Base-by-base conservation (phyloP, 2,113 vertebrate genomes). In the Peromyscus polionotus region DNA sequence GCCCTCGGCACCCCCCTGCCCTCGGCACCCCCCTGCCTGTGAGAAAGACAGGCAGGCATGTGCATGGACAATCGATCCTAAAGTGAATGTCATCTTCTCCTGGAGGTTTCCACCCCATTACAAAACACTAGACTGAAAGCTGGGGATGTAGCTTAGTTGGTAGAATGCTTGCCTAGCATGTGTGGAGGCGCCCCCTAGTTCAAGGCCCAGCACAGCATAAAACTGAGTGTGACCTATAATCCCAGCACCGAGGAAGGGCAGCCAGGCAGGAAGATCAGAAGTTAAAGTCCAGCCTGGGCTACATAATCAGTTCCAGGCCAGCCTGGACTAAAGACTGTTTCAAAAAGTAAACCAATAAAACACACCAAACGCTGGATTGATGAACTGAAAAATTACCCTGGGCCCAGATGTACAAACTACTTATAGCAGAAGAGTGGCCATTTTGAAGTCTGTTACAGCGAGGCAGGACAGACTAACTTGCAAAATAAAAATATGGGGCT, bases 331-430 rank as follows among this genome's bases (percentile, higher is more conserved):
- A 85, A 85, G 24, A 45, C 81, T 45, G 59, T 31, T 65, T 85
- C 59, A 85, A 85, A 83, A 85, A 45, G 24, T 45, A 65, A 85
- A 85, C 39, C 59, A 42, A 63, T n/a, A 63, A 63, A 84, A 84
- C 8, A 8, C n/a, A 63, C 24, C 42, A 20, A 88, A 90, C 10
- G 9, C 68, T 26, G 67, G 11, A 48, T 7, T 42, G 42, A 86
- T 45, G 75, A 90, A 67, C 2, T 68, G 72, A 79, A 45, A 80
- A 77, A 59, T 28, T 1, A 72, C 14, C 36, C 68, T n/a, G 92
- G 59, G 24, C 31, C 36, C 7, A 11, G 73, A n/a, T 48, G 20
- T 57, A 4, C 7, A 67, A 31, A 13, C 11, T 2, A 39, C 0
- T 3, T 26, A 8, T 4, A 33, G 36, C 14, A 36, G 73, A 14